Percentiles rank a stretch among this genome's conserved stretches.
These are phyloP conservation scores for Aix galericulata DNA, from an alignment of 2,113 vertebrate genomes.

Conservation along the genomic window DNA sequence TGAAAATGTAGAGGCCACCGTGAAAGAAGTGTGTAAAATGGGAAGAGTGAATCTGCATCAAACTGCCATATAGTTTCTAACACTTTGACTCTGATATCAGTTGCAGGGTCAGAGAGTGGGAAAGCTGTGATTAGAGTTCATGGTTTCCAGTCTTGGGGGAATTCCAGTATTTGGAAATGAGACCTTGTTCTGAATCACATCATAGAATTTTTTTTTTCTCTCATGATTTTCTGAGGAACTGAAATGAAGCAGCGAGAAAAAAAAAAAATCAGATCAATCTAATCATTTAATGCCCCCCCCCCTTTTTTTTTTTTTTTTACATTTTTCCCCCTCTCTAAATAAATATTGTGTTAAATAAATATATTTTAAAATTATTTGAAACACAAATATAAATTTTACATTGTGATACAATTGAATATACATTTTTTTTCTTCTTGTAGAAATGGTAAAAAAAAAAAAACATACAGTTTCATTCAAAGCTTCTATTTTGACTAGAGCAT, in stretches of 20 bases:
- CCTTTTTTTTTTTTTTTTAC: background rate
- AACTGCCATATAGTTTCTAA: background rate
- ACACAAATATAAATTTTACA: background rate
- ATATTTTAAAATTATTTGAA: background rate
- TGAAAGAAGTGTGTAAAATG: background rate
- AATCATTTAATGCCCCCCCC: background rate
- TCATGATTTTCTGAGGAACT: background rate
- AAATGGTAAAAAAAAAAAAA: background rate
- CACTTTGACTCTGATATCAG: background rate
- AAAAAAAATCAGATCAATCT: background rate
- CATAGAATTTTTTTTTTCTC: background rate
- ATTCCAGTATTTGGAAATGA: background rate
- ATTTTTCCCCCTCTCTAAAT: background rate
- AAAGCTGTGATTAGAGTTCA: background rate
- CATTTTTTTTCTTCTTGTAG: background rate
- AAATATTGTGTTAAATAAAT: background rate
- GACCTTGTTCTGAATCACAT: background rate
- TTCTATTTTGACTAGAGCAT: background rate
- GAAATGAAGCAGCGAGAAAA: background rate
- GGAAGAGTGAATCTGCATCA: fast-evolving
- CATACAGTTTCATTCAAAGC: background rate
- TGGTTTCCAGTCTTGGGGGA: background rate
- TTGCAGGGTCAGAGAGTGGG: background rate
- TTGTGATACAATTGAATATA: fast-evolving
- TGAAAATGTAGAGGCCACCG: background rate